A percentile compares a stretch with the other conserved stretches of the same genome.
Evolutionary conservation across 1,140 invertebrate species (phyloP).

Genomic region (Apis florea): DNA sequence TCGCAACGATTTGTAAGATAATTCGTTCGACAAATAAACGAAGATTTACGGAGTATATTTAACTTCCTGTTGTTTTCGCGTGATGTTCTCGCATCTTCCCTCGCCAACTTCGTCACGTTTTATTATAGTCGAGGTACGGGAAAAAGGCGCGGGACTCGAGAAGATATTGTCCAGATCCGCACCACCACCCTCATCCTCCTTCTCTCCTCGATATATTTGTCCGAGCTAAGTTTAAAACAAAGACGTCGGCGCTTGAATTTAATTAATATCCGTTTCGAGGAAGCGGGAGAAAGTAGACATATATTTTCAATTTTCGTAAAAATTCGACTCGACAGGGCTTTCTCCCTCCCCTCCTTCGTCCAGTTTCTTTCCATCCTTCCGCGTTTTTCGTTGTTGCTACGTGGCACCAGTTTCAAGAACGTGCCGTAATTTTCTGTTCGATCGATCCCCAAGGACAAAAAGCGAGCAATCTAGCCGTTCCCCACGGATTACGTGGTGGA

Average conservation of each 20-base stretch:
- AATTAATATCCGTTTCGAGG: not conserved
- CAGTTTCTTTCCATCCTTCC: not conserved
- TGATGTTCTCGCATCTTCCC: not conserved
- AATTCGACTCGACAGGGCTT: not conserved
- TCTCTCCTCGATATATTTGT: not conserved
- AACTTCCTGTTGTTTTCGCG: not conserved
- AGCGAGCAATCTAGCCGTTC: slow-evolving; percentile 26
- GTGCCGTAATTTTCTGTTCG: slow-evolving; percentile 61
- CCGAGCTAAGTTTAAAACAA: not conserved
- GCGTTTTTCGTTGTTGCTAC: not conserved
- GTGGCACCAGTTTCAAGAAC: slow-evolving; percentile 31
- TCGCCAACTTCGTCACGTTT: not conserved
- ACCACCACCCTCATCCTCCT: not conserved
- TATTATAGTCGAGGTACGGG: not conserved
- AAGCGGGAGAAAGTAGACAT: not conserved
- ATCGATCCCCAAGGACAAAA: slow-evolving; percentile 57
- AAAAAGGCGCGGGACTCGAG: not conserved
- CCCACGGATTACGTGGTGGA: slow-evolving; percentile 37
- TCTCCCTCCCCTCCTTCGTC: not conserved
- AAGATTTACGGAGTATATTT: not conserved
- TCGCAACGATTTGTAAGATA: not conserved
- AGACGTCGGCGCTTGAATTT: not conserved
- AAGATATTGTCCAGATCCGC: not conserved
- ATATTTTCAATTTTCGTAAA: not conserved
- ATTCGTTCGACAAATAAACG: too few species aligned